Conservation (phyloP, 2,797 vertebrate genomes). For the Jordanella pulchra region DNA sequence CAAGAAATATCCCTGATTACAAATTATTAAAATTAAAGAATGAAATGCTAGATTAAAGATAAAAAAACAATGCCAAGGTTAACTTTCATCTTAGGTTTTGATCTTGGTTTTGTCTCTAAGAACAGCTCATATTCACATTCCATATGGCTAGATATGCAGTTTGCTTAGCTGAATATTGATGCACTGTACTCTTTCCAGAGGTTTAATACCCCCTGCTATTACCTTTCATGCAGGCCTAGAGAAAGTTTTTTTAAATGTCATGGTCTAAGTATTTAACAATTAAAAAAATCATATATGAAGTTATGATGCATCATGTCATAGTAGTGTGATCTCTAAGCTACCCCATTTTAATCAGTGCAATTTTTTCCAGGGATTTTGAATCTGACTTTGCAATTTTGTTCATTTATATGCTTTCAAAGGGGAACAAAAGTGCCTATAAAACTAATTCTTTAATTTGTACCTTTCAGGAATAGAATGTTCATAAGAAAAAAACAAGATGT, state of each 20-base stretch:
- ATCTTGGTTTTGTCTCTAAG: slow-evolving; percentile 5
- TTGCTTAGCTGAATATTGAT: neutral
- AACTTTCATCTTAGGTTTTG: slow-evolving; percentile 22
- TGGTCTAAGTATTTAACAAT: no score
- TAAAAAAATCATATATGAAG: neutral
- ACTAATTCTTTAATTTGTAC: neutral
- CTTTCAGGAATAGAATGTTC: neutral
- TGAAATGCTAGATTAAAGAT: neutral
- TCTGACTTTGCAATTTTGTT: neutral
- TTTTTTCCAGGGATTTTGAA: neutral
- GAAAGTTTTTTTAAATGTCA: neutral
- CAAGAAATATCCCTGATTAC: neutral
- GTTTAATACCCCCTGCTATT: neutral
- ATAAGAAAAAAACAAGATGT: neutral
- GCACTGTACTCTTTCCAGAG: neutral
- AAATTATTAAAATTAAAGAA: neutral
- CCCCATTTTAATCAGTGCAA: neutral
- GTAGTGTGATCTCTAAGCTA: neutral
- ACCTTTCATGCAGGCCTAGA: neutral
- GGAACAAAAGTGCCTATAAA: neutral
- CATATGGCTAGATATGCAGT: neutral
- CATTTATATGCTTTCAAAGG: neutral
- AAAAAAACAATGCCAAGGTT: neutral
- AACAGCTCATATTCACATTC: neutral
- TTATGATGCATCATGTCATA: neutral